Evolutionary conservation across 2,888 invertebrate species (phyloP).

Genomic region (Diaprepes abbreviatus): DNA sequence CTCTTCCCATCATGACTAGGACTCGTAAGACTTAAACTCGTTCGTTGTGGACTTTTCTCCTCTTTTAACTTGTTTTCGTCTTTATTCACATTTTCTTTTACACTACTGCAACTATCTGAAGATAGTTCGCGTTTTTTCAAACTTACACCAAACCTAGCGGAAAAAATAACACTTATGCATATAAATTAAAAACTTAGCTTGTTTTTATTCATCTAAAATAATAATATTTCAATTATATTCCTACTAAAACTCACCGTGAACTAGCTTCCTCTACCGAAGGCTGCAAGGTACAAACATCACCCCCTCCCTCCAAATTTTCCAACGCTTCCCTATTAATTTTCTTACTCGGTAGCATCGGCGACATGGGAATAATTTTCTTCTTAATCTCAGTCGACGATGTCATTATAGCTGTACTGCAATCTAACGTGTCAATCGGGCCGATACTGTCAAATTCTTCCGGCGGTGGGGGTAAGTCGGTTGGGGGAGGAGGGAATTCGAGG

Average conservation of each 20-base stretch:
- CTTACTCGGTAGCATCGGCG: slow-evolving; percentile 60
- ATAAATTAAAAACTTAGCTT: too few relatives aligned
- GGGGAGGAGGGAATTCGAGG: slow-evolving; percentile 90
- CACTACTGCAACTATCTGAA: slow-evolving; percentile 72
- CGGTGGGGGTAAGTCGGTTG: slow-evolving; percentile 84
- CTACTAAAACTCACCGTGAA: slow-evolving; percentile 63
- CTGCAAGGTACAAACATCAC: slow-evolving; percentile 74
- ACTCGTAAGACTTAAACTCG: slow-evolving; percentile 65
- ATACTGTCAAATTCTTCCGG: slow-evolving; percentile 75
- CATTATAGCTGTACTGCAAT: slow-evolving; percentile 59
- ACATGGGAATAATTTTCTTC: slow-evolving; percentile 64
- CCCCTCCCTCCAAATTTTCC: slow-evolving; percentile 53
- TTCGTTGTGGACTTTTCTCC: slow-evolving; percentile 64
- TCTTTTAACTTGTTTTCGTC: slow-evolving; percentile 64
- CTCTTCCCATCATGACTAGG: slow-evolving; percentile 65
- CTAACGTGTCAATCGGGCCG: slow-evolving; percentile 56
- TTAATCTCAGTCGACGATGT: slow-evolving; percentile 61
- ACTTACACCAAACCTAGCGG: slow-evolving; percentile 76
- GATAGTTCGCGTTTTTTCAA: slow-evolving; percentile 77
- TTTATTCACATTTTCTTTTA: slow-evolving; percentile 63
- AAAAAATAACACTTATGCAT: too few relatives aligned
- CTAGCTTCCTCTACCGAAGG: slow-evolving; percentile 82
- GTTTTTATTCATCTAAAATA: too few relatives aligned
- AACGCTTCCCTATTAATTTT: slow-evolving; percentile 60
- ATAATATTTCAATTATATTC: too few relatives aligned